Evolutionary conservation across 35 echinoderm and acorn worm species (phyloP), one percentile per base, ranked within the genome.

Genomic region (Heliocidaris erythrogramma): DNA sequence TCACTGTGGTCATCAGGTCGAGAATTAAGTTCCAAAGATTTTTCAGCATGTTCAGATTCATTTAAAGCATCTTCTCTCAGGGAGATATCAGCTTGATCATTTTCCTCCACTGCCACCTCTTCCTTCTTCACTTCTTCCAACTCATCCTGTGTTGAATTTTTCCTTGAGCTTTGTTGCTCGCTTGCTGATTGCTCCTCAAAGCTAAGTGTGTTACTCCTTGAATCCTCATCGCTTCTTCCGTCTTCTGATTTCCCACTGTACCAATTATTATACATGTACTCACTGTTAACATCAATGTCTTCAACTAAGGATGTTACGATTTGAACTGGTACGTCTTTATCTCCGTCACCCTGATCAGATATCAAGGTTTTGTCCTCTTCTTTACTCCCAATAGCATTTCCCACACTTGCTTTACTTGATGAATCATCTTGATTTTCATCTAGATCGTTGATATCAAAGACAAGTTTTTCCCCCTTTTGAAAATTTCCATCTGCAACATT

Each of bases 221-320:
- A 18, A 32, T 89, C 87, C 87, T 89, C 87, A 32, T 48, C 87
- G 14, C 12, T 89, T 42, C 14, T 48, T 42, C 47, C 87, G 42
- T 48, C 87, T 89, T 89, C 87, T 48, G 87, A 48, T 14, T 89
- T 89, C 31, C 18, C 32, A 47, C 31, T 89, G 13, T 48, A 89
- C 31, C 47, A 47, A 48, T 47, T 89, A 89, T 89, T 89, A 18
- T 89, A 89, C 87, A 89, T 89, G 32, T 89, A 89, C 87, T 89
- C 87, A 48, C 87, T 89, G 29, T 89, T 42, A 1, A 48, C 47
- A 48, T 89, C 87, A 27, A 89, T 89, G 87, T 89, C 87, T 24
- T 89, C 87, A 21, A 89, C 87, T 8, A 47, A 31, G 11, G 87
- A 89, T 32, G 87, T 89, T 7, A 89, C 87, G 29, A 89, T 89